A percentile compares a stretch with the other conserved stretches of the same genome.
Conservation (phyloP, 2,113 vertebrate species). For the Oxygymnocypris stewartii region DNA sequence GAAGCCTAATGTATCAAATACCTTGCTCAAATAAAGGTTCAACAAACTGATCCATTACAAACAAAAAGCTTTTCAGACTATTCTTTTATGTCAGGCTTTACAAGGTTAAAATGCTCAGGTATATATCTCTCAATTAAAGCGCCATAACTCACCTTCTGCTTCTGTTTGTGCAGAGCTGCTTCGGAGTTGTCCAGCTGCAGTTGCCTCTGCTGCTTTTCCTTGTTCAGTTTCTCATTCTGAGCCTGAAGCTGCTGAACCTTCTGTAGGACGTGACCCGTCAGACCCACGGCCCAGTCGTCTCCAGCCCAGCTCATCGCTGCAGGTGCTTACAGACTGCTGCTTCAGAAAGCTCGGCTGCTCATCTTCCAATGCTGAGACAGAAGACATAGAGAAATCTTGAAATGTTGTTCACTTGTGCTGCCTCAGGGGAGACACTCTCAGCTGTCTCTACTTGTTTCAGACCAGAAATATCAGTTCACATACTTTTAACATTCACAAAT, state of each 20-base stretch:
- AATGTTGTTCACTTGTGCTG: not conserved
- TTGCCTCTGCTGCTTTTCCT: slow-evolving; percentile 80
- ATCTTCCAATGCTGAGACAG: not conserved
- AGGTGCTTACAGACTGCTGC: not conserved
- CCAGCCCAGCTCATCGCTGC: slow-evolving; percentile 78
- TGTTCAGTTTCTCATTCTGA: slow-evolving; percentile 73
- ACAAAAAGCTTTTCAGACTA: not conserved
- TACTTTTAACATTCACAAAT: not conserved
- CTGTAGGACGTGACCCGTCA: slow-evolving; percentile 73
- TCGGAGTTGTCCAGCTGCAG: slow-evolving; percentile 78
- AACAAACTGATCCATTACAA: not conserved
- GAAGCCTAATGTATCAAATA: not conserved
- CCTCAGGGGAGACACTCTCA: slow-evolving; percentile 32
- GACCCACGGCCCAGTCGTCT: slow-evolving; percentile 79
- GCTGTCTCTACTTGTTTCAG: slow-evolving; percentile 23
- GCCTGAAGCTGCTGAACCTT: slow-evolving; percentile 77
- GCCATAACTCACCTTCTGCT: slow-evolving; percentile 69
- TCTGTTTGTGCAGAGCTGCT: slow-evolving; percentile 74
- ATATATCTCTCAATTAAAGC: not conserved
- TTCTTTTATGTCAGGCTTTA: not conserved
- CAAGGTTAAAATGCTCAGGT: not conserved
- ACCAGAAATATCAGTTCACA: slow-evolving; percentile 31
- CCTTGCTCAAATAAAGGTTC: not conserved
- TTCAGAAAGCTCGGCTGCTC: slow-evolving; percentile 28
- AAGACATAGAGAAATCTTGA: not conserved